Evolutionary conservation across 2,113 vertebrate genomes (phyloP), one percentile per base, ranked within the genome.

Genomic region (Sphaerodactylus townsendi): DNA sequence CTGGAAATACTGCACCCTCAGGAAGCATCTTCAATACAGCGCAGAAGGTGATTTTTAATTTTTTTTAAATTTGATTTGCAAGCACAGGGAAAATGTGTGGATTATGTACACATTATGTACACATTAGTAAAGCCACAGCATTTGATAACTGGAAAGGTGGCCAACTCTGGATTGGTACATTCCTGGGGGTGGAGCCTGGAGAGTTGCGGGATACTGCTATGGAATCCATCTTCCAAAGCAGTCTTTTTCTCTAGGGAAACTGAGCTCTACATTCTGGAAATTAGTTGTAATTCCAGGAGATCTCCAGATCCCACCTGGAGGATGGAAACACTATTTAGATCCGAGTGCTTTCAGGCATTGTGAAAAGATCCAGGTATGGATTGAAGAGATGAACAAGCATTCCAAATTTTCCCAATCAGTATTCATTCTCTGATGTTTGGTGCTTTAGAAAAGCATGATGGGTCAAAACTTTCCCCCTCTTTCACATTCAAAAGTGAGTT

Each of bases 1-100:
- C 97, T 96, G 97, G 96, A 95, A 97, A 97, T 86, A 95, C 96
- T 94, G 95, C 91, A 92, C 95, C 96, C 88, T 56, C 96, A 92
- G 95, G 93, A 96, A 95, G 97, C 89, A 96, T 96, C 93, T 95
- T 97, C 92, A 94, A 95, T 92, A 96, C 95, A 93, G 88, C 96
- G 92, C 96, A 96, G 90, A 96, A 97, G 97, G 97, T 98, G 93
- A 96, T 69, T 69, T 7, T 25, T 7, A 80, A 56, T 53, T 10
- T 25, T 50, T 5, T 7, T n/a, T n/a, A n/a, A 7, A 56, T 14
- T 66, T 59, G 25, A 21, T 76, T 83, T 66, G 33, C 71, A 77
- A 77, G 33, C 13, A 66, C 33, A 37, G 8, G 71, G 25, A 28
- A 35, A 74, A 75, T 75, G n/a, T 23, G 74, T 41, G n/a, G 41